These are phyloP conservation scores for Eurytoma californica DNA, from an alignment of 2,888 invertebrate species.

Conservation along the genomic window DNA sequence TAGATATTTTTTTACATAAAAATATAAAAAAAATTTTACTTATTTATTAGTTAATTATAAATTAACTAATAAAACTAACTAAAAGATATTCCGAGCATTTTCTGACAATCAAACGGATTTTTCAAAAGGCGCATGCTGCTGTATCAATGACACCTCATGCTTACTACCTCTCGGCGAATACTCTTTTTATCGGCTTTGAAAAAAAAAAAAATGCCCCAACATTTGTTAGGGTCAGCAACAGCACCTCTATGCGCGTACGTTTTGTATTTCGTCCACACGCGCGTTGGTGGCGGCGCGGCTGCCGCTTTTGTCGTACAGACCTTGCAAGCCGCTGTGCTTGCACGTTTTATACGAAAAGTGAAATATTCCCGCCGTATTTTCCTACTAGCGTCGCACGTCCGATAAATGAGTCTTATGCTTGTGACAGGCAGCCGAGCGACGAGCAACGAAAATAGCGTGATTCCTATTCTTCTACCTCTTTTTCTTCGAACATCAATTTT, in stretches of 20 bases:
- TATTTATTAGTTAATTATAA: too few relatives aligned
- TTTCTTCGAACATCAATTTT: constrained; percentile 22
- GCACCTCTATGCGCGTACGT: constrained; percentile 64
- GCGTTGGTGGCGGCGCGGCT: constrained; percentile 67
- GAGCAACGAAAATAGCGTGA: constrained; percentile 52
- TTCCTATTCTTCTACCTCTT: constrained; percentile 27
- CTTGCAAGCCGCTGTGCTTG: constrained; percentile 15
- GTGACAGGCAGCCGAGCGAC: constrained; percentile 68
- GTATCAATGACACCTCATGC: too few relatives aligned
- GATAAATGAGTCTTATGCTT: constrained; percentile 73
- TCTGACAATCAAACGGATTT: constrained; percentile 12
- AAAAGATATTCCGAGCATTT: neutral
- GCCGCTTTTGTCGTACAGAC: constrained; percentile 72
- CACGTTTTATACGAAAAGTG: constrained; percentile 69
- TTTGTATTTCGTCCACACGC: constrained; percentile 65
- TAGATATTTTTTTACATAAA: too few relatives aligned
- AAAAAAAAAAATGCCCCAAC: constrained; percentile 73
- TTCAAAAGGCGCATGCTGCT: neutral
- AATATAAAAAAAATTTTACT: too few relatives aligned
- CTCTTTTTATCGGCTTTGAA: constrained; percentile 60
- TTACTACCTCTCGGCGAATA: constrained; percentile 40
- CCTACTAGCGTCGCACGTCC: constrained; percentile 34
- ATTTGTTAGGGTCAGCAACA: constrained; percentile 71
- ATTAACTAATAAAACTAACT: too few relatives aligned
- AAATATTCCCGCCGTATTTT: constrained; percentile 75